phyloP scores from a whole-genome alignment of 1,140 invertebrate genomes.

The Drosophila eugracilis region DNA sequence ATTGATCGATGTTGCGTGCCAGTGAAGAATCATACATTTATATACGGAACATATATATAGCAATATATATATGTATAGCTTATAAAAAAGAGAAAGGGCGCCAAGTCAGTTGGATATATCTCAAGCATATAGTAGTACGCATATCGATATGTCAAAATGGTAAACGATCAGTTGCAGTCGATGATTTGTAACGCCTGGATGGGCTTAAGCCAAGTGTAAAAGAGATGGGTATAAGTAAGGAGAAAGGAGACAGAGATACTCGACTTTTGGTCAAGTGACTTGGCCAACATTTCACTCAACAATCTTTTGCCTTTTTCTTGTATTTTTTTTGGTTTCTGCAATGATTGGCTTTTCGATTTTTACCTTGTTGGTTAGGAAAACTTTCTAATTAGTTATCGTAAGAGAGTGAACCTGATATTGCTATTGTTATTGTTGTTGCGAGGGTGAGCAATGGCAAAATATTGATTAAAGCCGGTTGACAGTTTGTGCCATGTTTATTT shows the following conservation, averaged over 20 bases:
- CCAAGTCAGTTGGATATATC: conserved; percentile 32
- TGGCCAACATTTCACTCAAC: conserved; percentile 52
- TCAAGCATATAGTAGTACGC: conserved; percentile 16
- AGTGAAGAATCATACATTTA: conserved; percentile 19
- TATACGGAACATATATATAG: no score
- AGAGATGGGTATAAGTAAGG: conserved; percentile 9
- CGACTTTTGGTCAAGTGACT: conserved; percentile 49
- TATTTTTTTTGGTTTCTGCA: conserved; percentile 26
- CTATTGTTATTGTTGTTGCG: not conserved
- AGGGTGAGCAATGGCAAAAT: conserved; percentile 28
- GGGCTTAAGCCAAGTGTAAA: conserved; percentile 20
- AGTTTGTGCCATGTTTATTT: conserved; percentile 42
- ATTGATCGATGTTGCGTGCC: conserved; percentile 63
- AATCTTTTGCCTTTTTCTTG: conserved; percentile 6
- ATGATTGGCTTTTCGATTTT: conserved; percentile 39
- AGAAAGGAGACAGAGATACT: conserved; percentile 14
- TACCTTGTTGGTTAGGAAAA: conserved; percentile 48
- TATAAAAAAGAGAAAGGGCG: conserved; percentile 55
- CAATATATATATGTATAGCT: conserved; percentile 1
- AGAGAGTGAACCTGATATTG: conserved; percentile 1
- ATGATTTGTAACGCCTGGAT: conserved; percentile 57
- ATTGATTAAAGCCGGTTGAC: conserved; percentile 26
- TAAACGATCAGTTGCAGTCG: conserved; percentile 61
- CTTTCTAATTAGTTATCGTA: conserved; percentile 49
- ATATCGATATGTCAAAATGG: conserved; percentile 45